Evolutionary conservation across 2,797 vertebrate species (phyloP).

Genomic region (Clarias fuscus): DNA sequence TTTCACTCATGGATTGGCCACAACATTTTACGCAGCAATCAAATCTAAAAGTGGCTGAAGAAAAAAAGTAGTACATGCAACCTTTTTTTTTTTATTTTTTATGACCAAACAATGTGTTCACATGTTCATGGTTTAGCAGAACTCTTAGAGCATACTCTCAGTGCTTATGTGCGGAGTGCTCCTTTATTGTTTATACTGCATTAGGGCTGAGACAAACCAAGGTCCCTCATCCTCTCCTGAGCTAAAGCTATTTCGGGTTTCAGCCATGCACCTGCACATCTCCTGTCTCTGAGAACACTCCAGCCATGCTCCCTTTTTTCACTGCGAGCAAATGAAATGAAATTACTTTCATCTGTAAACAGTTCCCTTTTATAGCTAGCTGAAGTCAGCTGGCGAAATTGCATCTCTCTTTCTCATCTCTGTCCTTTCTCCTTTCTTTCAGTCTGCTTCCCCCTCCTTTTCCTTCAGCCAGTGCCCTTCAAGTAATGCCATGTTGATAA

Average conservation of each 20-base stretch:
- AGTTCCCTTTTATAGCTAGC: conserved; percentile 63
- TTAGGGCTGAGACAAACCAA: conserved; percentile 42
- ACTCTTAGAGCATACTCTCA: not conserved
- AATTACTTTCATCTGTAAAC: conserved; percentile 70
- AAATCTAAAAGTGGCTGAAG: no score
- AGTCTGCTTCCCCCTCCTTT: not conserved
- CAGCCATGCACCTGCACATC: conserved; percentile 46
- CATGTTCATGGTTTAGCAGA: conserved; percentile 3
- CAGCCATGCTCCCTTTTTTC: conserved; percentile 58
- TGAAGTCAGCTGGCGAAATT: conserved; percentile 61
- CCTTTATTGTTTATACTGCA: conserved; percentile 48
- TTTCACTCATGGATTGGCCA: no score
- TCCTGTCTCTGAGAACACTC: conserved; percentile 56
- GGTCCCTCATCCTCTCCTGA: conserved; percentile 37
- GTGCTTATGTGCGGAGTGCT: conserved; percentile 1
- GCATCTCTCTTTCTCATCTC: conserved; percentile 55
- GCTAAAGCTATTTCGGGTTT: conserved; percentile 56
- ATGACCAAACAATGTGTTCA: not conserved
- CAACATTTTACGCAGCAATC: no score
- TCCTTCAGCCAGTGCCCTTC: conserved; percentile 26
- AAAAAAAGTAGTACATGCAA: no score
- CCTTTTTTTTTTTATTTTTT: no score
- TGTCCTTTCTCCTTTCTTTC: conserved; percentile 45
- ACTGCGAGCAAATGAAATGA: conserved; percentile 62
- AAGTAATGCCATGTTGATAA: conserved; percentile 71